These are phyloP conservation scores for Furnarius figulus DNA, from an alignment of 2,113 vertebrate genomes.

Conservation along the genomic window DNA sequence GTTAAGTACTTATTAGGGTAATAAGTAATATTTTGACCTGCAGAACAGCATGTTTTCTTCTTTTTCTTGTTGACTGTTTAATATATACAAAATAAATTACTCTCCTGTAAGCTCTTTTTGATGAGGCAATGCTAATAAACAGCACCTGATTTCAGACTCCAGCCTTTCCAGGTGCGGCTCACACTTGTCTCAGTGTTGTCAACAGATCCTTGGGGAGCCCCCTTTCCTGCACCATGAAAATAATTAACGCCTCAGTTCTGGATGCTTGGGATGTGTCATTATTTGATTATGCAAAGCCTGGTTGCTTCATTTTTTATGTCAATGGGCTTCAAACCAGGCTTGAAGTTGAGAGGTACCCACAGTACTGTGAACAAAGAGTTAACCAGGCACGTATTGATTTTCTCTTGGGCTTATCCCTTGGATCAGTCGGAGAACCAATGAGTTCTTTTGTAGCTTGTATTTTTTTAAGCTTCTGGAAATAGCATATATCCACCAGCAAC, in stretches of 20 bases:
- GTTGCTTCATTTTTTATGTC: not conserved
- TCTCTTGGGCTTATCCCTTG: not conserved
- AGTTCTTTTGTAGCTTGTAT: not conserved
- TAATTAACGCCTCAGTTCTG: not conserved
- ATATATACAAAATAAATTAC: not conserved
- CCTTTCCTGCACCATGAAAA: not conserved
- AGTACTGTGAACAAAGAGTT: not conserved
- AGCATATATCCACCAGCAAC: not conserved
- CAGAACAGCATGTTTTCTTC: not conserved
- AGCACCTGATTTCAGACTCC: slow-evolving; percentile 13
- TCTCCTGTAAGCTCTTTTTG: slow-evolving; percentile 2
- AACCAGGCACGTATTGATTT: not conserved
- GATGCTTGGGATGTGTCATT: not conserved
- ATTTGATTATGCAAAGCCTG: not conserved
- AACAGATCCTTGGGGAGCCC: not conserved
- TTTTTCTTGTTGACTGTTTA: slow-evolving; percentile 8
- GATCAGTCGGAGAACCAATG: not conserved
- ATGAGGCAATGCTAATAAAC: not conserved
- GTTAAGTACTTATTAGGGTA: slow-evolving; percentile 39
- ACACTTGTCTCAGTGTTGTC: not conserved
- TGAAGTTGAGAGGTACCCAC: not conserved
- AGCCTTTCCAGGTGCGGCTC: slow-evolving; percentile 40
- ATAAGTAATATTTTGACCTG: slow-evolving; percentile 35
- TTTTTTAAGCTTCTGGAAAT: not conserved
- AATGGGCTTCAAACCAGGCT: not conserved